These are phyloP conservation scores for Neuroscelio doddi DNA, from an alignment of 2,888 invertebrate species.

Conservation along the genomic window DNA sequence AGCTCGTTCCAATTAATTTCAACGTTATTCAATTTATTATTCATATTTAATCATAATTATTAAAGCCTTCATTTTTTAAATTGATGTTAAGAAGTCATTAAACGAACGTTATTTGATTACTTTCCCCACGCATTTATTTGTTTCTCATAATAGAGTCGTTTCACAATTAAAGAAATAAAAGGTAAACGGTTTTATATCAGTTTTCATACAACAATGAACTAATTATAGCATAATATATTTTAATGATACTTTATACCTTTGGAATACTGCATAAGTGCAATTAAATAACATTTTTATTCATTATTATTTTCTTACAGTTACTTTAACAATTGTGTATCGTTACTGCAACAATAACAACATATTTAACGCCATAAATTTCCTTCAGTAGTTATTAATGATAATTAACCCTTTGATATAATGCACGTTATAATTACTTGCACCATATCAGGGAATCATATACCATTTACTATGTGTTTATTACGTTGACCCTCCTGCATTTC, in stretches of 20 bases:
- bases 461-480: not conserved
- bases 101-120: no score
- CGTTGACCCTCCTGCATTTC: conserved; percentile 5
- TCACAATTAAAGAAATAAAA: not conserved
- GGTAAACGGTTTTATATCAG: not conserved
- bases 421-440: conserved; percentile 8
- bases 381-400: not conserved
- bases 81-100: no score
- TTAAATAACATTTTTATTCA: conserved; percentile 15
- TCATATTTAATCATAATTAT: no score
- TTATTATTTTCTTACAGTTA: conserved; percentile 24
- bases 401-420: conserved; percentile 12
- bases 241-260: not conserved
- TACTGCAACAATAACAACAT: conserved; percentile 16
- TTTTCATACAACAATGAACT: conserved; percentile 4
- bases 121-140: no score
- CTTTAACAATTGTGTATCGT: not conserved
- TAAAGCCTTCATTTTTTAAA: no score
- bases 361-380: conserved; percentile 22
- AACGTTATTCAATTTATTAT: no score
- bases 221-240: conserved; percentile 5
- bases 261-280: not conserved
- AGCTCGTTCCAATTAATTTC: no score
- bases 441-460: no score
- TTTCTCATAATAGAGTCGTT: no score